Conservation (phyloP, 2,888 invertebrate species). For the Harpalus rufipes region DNA sequence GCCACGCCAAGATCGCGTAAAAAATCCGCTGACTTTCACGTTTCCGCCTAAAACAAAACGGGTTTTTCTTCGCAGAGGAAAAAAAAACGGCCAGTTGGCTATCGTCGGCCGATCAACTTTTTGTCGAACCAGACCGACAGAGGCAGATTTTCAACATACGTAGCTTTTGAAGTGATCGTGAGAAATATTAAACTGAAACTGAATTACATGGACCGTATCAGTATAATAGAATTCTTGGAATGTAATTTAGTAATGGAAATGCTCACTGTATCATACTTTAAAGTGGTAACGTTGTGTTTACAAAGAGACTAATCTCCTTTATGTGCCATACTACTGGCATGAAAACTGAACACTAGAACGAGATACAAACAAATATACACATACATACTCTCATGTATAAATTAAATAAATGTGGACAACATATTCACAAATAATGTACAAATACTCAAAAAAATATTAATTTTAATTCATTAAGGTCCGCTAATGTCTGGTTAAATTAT, state of each 20-base stretch:
- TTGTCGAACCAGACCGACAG: background rate
- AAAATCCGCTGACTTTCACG: slow-evolving; percentile 55
- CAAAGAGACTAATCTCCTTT: slow-evolving; percentile 2
- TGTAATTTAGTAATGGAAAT: slow-evolving; percentile 21
- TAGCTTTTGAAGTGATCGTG: background rate
- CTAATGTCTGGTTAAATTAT: no score
- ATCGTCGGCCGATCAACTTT: slow-evolving; percentile 13
- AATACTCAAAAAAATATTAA: no score
- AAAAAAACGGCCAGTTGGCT: slow-evolving; percentile 12
- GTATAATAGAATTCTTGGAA: background rate
- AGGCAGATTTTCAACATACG: background rate
- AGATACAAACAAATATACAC: no score
- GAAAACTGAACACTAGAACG: no score
- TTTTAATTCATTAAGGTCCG: no score
- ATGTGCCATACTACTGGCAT: background rate
- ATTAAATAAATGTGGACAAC: no score
- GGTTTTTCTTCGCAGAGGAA: slow-evolving; percentile 14
- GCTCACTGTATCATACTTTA: slow-evolving; percentile 10
- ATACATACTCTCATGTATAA: no score
- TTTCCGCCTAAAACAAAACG: slow-evolving; percentile 59
- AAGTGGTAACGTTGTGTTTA: background rate
- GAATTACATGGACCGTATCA: background rate
- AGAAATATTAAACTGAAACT: slow-evolving; percentile 32
- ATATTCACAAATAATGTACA: no score
- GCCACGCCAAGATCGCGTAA: slow-evolving; percentile 50